Conservation (phyloP, 2,113 vertebrate genomes). For the Sphyrna mokarran region DNA sequence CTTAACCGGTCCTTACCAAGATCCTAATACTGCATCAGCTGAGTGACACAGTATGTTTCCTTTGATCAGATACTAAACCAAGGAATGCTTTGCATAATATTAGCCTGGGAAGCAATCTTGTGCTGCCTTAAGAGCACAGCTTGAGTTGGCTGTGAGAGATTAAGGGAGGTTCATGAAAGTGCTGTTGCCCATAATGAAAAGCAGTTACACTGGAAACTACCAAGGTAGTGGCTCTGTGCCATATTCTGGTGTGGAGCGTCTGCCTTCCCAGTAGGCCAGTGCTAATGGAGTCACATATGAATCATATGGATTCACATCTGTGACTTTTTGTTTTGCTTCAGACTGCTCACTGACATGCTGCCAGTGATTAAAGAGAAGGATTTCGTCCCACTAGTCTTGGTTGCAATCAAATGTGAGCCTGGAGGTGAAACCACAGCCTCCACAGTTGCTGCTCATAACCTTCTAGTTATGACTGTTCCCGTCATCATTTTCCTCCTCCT, state of each 20-base stretch:
- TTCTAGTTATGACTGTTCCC: neutral
- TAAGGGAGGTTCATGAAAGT: neutral
- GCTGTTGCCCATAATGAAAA: neutral
- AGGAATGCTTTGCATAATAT: slow-evolving; percentile 25
- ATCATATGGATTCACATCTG: slow-evolving; percentile 19
- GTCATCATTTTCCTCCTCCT: neutral
- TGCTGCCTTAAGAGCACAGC: neutral
- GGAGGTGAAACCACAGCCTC: neutral
- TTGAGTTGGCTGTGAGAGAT: slow-evolving; percentile 24
- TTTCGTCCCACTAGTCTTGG: neutral
- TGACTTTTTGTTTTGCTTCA: neutral
- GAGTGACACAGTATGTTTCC: neutral
- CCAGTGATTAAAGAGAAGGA: neutral
- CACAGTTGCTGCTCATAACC: neutral
- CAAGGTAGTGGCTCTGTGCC: neutral
- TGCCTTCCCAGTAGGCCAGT: neutral
- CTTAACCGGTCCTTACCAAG: neutral
- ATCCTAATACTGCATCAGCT: slow-evolving; percentile 26
- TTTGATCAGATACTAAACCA: slow-evolving; percentile 17
- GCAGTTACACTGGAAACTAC: neutral
- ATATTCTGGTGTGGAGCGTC: neutral
- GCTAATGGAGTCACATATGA: neutral
- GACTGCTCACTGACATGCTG: neutral
- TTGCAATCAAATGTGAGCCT: neutral
- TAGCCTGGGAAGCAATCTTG: slow-evolving; percentile 17